Conservation (phyloP, 2,797 vertebrate genomes). For the Hoplostethus mediterraneus region DNA sequence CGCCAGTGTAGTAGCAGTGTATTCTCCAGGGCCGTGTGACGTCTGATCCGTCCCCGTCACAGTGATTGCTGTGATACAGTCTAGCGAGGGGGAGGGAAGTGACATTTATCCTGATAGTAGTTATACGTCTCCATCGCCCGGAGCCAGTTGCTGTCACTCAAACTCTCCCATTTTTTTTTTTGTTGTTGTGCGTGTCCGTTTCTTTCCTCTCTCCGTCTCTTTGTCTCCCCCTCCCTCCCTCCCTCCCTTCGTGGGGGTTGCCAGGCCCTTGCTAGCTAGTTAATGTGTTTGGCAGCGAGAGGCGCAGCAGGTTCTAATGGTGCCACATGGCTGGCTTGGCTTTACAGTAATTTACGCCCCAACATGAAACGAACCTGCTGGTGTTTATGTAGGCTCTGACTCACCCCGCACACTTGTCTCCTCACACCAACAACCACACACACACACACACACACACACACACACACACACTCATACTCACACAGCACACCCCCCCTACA, state of each 20-base stretch:
- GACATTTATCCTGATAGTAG: too few relatives aligned
- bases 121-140: too few relatives aligned
- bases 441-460: conserved; percentile 22
- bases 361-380: conserved; percentile 65
- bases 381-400: conserved; percentile 64
- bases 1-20: too few relatives aligned
- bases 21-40: too few relatives aligned
- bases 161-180: too few relatives aligned
- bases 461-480: conserved; percentile 9
- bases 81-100: too few relatives aligned
- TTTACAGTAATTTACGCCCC: conserved; percentile 71
- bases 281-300: conserved; percentile 47
- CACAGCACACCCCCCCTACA: conserved; percentile 5
- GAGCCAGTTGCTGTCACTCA: too few relatives aligned
- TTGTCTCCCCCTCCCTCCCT: conserved; percentile 13
- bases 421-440: conserved; percentile 5
- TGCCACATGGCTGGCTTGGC: conserved; percentile 58
- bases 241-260: not conserved
- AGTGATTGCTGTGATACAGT: too few relatives aligned
- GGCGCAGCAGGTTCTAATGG: conserved; percentile 64
- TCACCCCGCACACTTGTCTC: conserved; percentile 38
- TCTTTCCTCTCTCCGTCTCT: not conserved
- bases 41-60: too few relatives aligned
- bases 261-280: conserved; percentile 38
- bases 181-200: not conserved